Base-by-base conservation (phyloP, 2,113 vertebrate species). In the Gallinago paraguaiae region DNA sequence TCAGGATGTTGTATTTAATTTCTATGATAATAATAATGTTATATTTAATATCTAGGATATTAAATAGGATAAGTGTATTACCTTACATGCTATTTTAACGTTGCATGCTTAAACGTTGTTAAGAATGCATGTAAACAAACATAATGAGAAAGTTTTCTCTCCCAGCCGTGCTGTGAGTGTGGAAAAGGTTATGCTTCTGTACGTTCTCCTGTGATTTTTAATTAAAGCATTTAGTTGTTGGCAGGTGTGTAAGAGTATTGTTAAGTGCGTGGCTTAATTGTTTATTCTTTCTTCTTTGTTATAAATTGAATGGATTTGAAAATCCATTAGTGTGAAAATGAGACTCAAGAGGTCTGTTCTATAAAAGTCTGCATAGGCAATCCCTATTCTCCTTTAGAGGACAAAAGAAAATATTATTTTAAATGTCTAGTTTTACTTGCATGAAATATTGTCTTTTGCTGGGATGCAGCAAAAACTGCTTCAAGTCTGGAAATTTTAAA, bases 231-330 rank as follows among this genome's bases (percentile, higher is more conserved):
- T 97, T 96, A 97, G 92, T 97, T 98, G 88, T 96, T 97, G 95
- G 87, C 92, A 98, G 96, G 95, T 97, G 80, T 95, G 76, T 97
- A 96, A 97, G 81, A 95, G 63, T 92, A 95, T 93, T 97, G 45
- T 94, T 97, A 96, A 95, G 97, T 93, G 68, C 13, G 27, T 96
- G 90, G 75, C 71, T 95, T 97, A 97, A 98, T 97, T 97, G 94
- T 97, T 98, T 95, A 96, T 97, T 96, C 92, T 96, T 96, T 95
- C 86, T 77, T 96, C 85, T 97, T 97, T 96, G 92, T 96, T 97
- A 96, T 88, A 97, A 94, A 96, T 61, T 95, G 93, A 97, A 97
- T 94, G 59, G 82, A 84, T 95, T 95, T 94, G 91, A 93, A 94
- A 97, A 95, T 87, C 67, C 77, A 92, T 97, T 97, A 96, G 92